Conservation (phyloP, 2,797 vertebrate species). For the Phoeniculus purpureus region DNA sequence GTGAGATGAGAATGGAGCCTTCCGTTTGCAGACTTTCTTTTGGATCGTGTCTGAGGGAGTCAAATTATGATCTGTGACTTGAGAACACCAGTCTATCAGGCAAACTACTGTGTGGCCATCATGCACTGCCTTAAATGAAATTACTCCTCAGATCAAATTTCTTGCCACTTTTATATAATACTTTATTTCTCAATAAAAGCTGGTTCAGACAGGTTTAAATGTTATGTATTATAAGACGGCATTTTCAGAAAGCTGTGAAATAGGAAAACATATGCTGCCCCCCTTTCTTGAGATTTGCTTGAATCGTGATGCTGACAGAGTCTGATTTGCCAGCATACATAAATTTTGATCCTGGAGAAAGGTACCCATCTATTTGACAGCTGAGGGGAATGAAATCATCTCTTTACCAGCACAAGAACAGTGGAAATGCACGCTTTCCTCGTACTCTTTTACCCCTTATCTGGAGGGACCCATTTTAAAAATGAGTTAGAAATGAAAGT, state of each 20-base stretch:
- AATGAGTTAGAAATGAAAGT: not conserved
- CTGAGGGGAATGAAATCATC: not conserved
- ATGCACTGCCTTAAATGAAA: not conserved
- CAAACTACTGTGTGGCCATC: conserved; percentile 2
- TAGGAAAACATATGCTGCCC: not conserved
- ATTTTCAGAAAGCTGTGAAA: conserved; percentile 45
- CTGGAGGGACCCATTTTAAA: not conserved
- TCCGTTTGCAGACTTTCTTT: not conserved
- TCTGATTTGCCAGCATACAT: not conserved
- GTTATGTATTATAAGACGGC: conserved; percentile 7
- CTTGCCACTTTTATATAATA: conserved; percentile 19
- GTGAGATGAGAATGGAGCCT: not conserved
- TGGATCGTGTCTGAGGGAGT: not conserved
- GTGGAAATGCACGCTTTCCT: not conserved
- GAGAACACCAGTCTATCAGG: not conserved
- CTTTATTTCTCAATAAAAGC: conserved; percentile 36
- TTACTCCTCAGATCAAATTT: conserved; percentile 3
- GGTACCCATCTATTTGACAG: not conserved
- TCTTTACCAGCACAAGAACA: not conserved
- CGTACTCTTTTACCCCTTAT: not conserved
- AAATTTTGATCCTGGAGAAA: conserved; percentile 2
- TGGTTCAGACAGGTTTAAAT: conserved; percentile 5
- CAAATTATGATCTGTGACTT: not conserved
- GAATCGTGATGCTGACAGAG: not conserved
- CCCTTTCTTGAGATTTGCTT: not conserved